Evolutionary conservation across 2,113 vertebrate species (phyloP), one percentile per base, ranked within the genome.

Genomic region (Gymnarchus niloticus): DNA sequence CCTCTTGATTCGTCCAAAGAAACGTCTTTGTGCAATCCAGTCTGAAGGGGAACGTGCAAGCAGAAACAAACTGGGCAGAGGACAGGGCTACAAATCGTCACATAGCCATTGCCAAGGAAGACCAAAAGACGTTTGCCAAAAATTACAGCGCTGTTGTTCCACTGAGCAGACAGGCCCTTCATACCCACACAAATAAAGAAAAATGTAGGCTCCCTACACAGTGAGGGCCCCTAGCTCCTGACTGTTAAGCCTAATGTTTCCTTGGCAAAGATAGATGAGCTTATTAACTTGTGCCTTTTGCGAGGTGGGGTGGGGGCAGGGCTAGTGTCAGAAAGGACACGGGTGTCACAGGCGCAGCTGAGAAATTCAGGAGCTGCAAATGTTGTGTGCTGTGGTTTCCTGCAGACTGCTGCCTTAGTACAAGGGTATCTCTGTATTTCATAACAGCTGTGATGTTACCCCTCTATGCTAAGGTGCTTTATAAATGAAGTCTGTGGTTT

Each of bases 211-310:
- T 56, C 85, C 81, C 33, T 82, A 81, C 84, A 89, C 86, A 85
- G 88, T 84, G 73, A 69, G 28, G 48, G 84, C 86, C 87, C 77
- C 85, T 25, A 56, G 84, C 86, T 87, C 69, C 88, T 86, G 87
- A 85, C 87, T 87, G 88, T 89, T 88, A 48, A 85, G 85, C 82
- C 87, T 87, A 87, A 90, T 88, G 82, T 90, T 90, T 88, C 56
- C 86, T 78, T 87, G 85, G 87, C 86, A 44, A 81, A 93, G 87
- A 91, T 86, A 61, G 89, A 91, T 90, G 89, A 65, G 81, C 89
- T 88, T 81, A 85, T 91, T 90, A 88, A 82, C 54, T 57, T 4
- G 57, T 83, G 85, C 56, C 84, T 57, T 85, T 73, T 82, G 80
- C 54, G 87, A 19, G 76, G 41, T 44, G 23, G 76, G 76, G 41